These are phyloP conservation scores for Venturia canescens DNA, from an alignment of 1,140 invertebrate genomes.

Conservation along the genomic window DNA sequence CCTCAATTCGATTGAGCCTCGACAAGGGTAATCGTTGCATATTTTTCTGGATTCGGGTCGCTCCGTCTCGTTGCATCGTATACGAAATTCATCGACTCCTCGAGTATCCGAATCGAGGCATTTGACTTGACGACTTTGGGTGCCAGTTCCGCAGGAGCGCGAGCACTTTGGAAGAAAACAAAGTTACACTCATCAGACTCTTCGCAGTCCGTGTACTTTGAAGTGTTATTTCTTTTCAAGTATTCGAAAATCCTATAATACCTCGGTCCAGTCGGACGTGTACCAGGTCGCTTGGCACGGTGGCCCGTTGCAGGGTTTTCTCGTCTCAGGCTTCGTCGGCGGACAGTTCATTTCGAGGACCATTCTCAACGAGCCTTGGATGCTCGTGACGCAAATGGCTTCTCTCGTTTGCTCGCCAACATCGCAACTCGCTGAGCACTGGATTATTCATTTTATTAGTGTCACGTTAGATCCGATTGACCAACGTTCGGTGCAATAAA, in stretches of 20 bases:
- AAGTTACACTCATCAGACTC: too few relatives aligned
- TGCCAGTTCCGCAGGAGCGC: slow-evolving; percentile 79
- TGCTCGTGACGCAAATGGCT: slow-evolving; percentile 78
- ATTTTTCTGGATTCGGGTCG: slow-evolving; percentile 78
- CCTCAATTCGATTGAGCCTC: slow-evolving; percentile 52
- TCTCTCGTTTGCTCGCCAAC: slow-evolving; percentile 80
- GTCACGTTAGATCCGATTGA: neutral
- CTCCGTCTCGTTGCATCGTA: slow-evolving; percentile 77
- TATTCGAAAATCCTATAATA: slow-evolving; percentile 60
- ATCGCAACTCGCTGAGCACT: slow-evolving; percentile 83
- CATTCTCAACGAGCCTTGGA: slow-evolving; percentile 68
- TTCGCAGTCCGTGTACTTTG: too few relatives aligned
- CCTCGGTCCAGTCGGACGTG: slow-evolving; percentile 81
- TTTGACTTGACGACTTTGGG: slow-evolving; percentile 79
- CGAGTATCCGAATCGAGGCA: slow-evolving; percentile 79
- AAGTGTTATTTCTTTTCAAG: too few relatives aligned
- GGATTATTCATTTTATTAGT: slow-evolving; percentile 39
- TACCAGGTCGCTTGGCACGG: slow-evolving; percentile 80
- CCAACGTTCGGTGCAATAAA: neutral
- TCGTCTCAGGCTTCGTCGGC: slow-evolving; percentile 70
- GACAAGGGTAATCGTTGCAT: slow-evolving; percentile 82
- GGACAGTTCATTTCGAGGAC: slow-evolving; percentile 75
- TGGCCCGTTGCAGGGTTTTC: slow-evolving; percentile 74
- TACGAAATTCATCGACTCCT: slow-evolving; percentile 63
- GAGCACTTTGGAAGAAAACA: slow-evolving; percentile 71